Evolutionary conservation across 1,140 invertebrate genomes (phyloP).

Genomic region (Galendromus occidentalis): DNA sequence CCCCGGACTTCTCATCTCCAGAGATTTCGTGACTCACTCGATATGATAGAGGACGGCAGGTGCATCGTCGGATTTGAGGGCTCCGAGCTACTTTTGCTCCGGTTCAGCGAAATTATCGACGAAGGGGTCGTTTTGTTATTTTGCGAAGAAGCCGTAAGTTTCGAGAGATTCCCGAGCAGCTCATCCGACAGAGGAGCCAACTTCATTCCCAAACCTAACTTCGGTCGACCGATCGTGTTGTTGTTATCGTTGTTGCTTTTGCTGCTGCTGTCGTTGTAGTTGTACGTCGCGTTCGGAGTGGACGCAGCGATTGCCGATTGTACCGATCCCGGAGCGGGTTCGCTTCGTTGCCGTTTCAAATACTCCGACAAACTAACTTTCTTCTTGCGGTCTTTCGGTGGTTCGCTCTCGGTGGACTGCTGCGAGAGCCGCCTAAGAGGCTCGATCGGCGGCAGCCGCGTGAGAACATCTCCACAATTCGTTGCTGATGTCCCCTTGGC

Average conservation of each 20-base stretch:
- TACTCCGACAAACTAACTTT: not conserved
- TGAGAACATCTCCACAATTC: not conserved
- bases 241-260: slow-evolving; percentile 5
- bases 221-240: not conserved
- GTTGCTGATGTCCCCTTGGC: not conserved
- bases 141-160: not conserved
- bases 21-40: not conserved
- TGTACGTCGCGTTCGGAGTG: not conserved
- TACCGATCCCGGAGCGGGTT: not conserved
- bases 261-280: not conserved
- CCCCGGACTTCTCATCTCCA: no score
- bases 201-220: not conserved
- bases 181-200: not conserved
- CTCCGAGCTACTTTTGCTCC: slow-evolving; percentile 4
- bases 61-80: not conserved
- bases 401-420: not conserved
- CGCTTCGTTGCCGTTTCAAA: not conserved
- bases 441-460: not conserved
- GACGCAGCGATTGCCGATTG: not conserved
- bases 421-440: not conserved
- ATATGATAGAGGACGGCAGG: not conserved
- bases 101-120: not conserved
- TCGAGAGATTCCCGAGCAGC: not conserved
- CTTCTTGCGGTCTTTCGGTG: not conserved
- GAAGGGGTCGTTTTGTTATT: not conserved